Base-by-base conservation (phyloP, 2,113 vertebrate genomes). In the Pimephales promelas region DNA sequence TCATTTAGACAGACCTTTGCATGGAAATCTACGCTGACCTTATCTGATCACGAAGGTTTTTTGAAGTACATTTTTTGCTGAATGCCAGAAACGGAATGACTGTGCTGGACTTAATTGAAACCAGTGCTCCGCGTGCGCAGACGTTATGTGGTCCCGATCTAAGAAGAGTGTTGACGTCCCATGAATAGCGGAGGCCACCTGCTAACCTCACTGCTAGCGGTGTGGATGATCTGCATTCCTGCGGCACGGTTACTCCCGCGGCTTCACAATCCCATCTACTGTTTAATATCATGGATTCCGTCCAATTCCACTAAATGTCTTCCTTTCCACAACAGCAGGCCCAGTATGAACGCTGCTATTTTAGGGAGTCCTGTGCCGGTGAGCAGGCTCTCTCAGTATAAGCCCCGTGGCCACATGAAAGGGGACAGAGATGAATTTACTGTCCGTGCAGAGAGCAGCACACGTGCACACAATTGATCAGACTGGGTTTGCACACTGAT, bases 201-300 rank as follows among this genome's bases (percentile, higher is more conserved):
- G 97, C 96, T 95, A 95, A 95, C 93, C 95, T 92, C 91, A 93
- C 95, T 95, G 94, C 92, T 95, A 94, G 95, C 95, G 91, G 89
- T 88, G 89, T 84, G 92, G 94, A 92, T 94, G 95, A 95, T 97
- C 96, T 97, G 96, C 96, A 97, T 97, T 99, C 96, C 97, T 97
- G 96, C 90, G 95, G 97, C 94, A 92, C 95, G 96, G 95, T 94
- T 92, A 94, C 95, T 94, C 95, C 95, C 92, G 92, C 92, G 94
- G 96, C 95, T 95, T 95, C 92, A 93, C 92, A 96, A 95, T 92
- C 93, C 91, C 88, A 86, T 92, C 95, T 93, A 95, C 95, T 97
- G 96, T 96, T 96, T 94, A 96, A 95, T 92, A 95, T 95, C 89
- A 90, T 88, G 92, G 94, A 94, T 94, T 93, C 92, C 90, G 94